Percentiles rank a stretch among this genome's conserved stretches.
These are phyloP conservation scores for Xylota sylvarum DNA, from an alignment of 2,888 invertebrate genomes.

Conservation along the genomic window DNA sequence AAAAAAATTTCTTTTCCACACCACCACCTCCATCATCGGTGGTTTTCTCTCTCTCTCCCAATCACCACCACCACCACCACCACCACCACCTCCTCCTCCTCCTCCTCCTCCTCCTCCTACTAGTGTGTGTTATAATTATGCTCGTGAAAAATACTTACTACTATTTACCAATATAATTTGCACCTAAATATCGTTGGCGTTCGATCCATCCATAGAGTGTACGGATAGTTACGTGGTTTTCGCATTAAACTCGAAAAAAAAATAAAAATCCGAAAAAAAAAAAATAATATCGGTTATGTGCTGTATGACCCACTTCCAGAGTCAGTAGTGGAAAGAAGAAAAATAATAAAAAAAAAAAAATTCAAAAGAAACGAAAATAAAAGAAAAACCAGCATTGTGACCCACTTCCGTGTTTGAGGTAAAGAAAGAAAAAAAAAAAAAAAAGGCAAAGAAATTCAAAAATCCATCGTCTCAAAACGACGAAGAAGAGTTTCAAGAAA, in stretches of 20 bases:
- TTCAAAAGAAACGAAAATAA: slow-evolving; percentile 72
- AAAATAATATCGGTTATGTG: slow-evolving; percentile 54
- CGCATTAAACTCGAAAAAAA: slow-evolving; percentile 64
- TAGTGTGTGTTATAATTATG: slow-evolving; percentile 47
- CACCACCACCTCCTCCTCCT: neutral
- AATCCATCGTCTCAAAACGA: slow-evolving; percentile 14
- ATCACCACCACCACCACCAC: neutral
- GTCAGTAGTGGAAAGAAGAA: slow-evolving; percentile 68
- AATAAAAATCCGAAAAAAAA: slow-evolving; percentile 10
- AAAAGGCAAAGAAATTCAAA: slow-evolving; percentile 50
- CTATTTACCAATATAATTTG: slow-evolving; percentile 67
- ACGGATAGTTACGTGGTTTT: slow-evolving; percentile 63
- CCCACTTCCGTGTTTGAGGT: slow-evolving; percentile 73
- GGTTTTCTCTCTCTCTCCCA: slow-evolving; percentile 36
- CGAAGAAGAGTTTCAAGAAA: neutral
- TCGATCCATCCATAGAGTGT: slow-evolving; percentile 43
- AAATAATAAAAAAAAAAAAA: slow-evolving; percentile 54
- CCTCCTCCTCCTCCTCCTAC: too few relatives aligned
- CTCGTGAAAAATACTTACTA: slow-evolving; percentile 58
- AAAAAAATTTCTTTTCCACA: slow-evolving; percentile 60
- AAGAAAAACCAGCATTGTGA: slow-evolving; percentile 74
- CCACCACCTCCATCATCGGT: slow-evolving; percentile 1
- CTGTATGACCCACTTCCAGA: slow-evolving; percentile 72
- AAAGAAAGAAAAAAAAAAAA: slow-evolving; percentile 39
- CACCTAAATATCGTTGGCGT: slow-evolving; percentile 60